Evolutionary conservation across 2,797 vertebrate genomes (phyloP), one percentile per base, ranked within the genome.

Genomic region (Alauda arvensis): DNA sequence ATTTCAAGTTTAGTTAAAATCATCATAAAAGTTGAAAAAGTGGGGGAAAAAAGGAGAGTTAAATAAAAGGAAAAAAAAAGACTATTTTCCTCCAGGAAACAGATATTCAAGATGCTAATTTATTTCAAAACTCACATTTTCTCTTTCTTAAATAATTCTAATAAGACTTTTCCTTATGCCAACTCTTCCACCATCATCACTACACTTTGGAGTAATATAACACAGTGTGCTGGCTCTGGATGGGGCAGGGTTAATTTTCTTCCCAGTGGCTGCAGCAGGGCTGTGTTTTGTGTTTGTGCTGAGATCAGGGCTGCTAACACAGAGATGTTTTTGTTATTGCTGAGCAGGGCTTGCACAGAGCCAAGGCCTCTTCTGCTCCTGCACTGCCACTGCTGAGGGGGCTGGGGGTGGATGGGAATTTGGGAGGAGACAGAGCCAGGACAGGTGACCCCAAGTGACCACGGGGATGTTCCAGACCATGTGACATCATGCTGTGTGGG

Each of bases 401-500:
- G 18, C 26, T 37, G 65, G 43, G 5, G 23, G 9, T 10, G 11
- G 6, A 6, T 10, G 51, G 74, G 51, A 57, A 14, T 17, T 4
- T 51, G 51, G 59, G 51, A 39, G 51, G 51, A 29, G 39, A 25
- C n/a, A 29, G 19, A 29, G 45, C 14, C 13, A 13, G 59, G 57
- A 45, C 16, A 45, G 65, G 39, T 12, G 43, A 45, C 11, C 24
- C n/a, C 39, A 17, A 0, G 2, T 69, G 24, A 29, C 4, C 52
- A 29, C 10, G 29, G n/a, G 28, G 14, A 14, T 10, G 18, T 57
- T 70, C n/a, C 43, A 51, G 28, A 33, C 10, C 26, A 3, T 25
- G 29, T 18, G 28, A 33, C 45, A 21, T 16, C 45, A 8, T 9
- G 45, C 7, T 52, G 0, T 0, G 2, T 29, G 28, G 5, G 26